Base-by-base conservation (phyloP, 2,797 vertebrate species). In the Anas georgica region DNA sequence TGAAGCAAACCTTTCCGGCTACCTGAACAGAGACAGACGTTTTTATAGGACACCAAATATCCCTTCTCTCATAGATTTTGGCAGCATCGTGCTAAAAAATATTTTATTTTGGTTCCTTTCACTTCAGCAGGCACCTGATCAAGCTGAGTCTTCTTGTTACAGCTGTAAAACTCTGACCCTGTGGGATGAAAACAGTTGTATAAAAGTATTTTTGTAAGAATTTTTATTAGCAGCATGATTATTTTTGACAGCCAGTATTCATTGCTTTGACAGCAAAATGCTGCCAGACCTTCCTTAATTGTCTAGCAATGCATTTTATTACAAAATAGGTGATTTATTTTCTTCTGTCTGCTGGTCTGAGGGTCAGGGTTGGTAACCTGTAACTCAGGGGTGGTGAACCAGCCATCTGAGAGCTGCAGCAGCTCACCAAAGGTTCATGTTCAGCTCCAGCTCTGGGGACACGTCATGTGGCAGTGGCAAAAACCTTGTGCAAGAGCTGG, bases 251-350 rank as follows among this genome's bases (percentile, higher is more conserved):
- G 28, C 63, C 22, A 48, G 17, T 33, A 70, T 84, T 94, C 52
- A 29, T 68, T 70, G 12, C 33, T 82, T 48, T 41, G 69, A 84
- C 86, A 91, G 77, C 55, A 88, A 74, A 91, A 79, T 75, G 29
- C 59, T 91, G 77, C 35, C 77, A 94, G 91, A 93, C 29, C 9
- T 46, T 88, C 90, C 41, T 88, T 90, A 94, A 91, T 86, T 82
- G 63, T 67, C 81, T 88, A 59, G 70, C 39, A 69, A 80, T 56
- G 63, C 29, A 81, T 82, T 95, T 91, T 86, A 46, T 81, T 90
- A 43, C 43, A 81, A 81, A 90, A 62, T 4, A 17, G 31, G 0
- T 2, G 8, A 5, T 18, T 10, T 33, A 45, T 56, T 62, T 58
- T 56, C 75, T 25, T 17, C 37, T 84, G 33, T 20, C 43, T 86